Conservation (phyloP, 1,140 invertebrate genomes). For the Pantala flavescens region DNA sequence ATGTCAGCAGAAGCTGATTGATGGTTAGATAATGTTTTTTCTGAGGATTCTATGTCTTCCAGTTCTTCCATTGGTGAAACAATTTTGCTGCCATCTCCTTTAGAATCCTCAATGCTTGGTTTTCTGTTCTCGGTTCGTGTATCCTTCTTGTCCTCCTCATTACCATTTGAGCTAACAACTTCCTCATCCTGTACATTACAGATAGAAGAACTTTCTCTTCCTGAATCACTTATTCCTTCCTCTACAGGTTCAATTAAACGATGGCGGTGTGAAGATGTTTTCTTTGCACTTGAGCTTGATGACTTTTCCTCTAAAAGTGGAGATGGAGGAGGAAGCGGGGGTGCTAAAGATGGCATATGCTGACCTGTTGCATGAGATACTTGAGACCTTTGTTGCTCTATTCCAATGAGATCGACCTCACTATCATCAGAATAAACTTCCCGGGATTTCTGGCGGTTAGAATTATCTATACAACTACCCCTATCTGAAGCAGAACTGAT, state of each 20-base stretch:
- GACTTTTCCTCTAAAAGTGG: not conserved
- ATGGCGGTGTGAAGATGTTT: not conserved
- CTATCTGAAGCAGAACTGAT: not conserved
- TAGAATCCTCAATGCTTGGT: not conserved
- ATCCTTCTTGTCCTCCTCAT: not conserved
- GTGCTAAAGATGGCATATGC: not conserved
- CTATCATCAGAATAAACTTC: slow-evolving; percentile 32
- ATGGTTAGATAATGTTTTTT: not conserved
- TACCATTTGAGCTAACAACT: not conserved
- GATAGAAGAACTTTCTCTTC: not conserved
- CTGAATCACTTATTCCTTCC: not conserved
- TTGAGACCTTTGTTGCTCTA: not conserved
- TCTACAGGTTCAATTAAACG: not conserved
- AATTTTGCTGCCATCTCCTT: not conserved
- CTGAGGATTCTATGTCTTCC: not conserved
- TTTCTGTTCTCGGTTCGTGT: not conserved
- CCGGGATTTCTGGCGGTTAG: not conserved
- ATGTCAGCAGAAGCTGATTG: not conserved
- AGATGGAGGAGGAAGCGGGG: not conserved
- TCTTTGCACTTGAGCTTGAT: not conserved
- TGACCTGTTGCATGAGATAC: not conserved
- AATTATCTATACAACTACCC: not conserved
- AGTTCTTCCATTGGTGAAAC: not conserved
- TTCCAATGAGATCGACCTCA: slow-evolving; percentile 36
- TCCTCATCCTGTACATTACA: not conserved